These are phyloP conservation scores for Puffinus mauretanicus DNA, from an alignment of 2,113 vertebrate species.

Conservation along the genomic window DNA sequence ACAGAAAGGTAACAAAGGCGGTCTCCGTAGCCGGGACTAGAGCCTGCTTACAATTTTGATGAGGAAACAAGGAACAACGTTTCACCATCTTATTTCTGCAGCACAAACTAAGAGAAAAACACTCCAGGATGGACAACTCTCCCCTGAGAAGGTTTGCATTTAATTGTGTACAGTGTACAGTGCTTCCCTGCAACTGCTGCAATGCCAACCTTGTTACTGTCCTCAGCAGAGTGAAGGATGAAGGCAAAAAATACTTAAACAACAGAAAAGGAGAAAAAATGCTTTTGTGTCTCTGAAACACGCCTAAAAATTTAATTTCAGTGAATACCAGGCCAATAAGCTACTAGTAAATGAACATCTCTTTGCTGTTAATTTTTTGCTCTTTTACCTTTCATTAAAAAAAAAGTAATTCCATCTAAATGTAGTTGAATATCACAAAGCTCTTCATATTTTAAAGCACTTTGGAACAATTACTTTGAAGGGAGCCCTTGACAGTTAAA, in stretches of 20 bases:
- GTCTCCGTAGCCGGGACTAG: not conserved
- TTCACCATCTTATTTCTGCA: conserved; percentile 8
- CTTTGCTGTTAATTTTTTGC: conserved; percentile 43
- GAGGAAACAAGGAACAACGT: not conserved
- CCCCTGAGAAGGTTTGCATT: not conserved
- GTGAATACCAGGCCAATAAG: not conserved
- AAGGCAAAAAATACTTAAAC: not conserved
- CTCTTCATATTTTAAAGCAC: conserved; percentile 63
- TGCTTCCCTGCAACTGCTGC: not conserved
- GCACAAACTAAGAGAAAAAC: not conserved
- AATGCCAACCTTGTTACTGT: not conserved
- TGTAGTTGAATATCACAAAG: conserved; percentile 50
- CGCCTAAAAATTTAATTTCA: conserved; percentile 22
- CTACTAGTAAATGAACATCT: conserved; percentile 19
- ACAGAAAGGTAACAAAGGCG: not conserved
- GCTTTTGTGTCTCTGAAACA: not conserved
- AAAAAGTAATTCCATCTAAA: conserved; percentile 56
- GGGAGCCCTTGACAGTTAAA: conserved; percentile 64
- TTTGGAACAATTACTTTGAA: conserved; percentile 70
- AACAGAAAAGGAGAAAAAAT: not conserved
- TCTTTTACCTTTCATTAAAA: conserved; percentile 55
- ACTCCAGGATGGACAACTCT: not conserved
- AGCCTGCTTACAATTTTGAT: not conserved
- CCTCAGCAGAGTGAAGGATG: not conserved
- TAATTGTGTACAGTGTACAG: not conserved